Conservation (phyloP, 2,888 invertebrate genomes). For the Minunthozetes semirufus region DNA sequence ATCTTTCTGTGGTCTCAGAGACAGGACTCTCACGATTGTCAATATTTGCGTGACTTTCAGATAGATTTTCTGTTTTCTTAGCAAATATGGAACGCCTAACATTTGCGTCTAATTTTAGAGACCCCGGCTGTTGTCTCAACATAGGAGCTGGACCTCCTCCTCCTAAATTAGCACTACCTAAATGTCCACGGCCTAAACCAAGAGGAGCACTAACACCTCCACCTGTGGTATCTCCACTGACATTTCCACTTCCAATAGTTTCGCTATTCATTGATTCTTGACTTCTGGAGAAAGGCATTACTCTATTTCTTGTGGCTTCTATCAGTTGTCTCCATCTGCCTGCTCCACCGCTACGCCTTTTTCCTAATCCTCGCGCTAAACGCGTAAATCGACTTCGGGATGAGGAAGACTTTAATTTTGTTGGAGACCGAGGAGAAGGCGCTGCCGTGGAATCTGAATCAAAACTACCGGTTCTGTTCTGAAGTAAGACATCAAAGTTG, state of each 20-base stretch:
- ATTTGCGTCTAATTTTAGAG: constrained; percentile 30
- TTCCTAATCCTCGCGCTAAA: constrained; percentile 46
- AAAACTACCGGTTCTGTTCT: constrained; percentile 30
- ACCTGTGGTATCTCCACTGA: background rate
- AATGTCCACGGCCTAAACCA: background rate
- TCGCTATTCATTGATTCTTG: constrained; percentile 37
- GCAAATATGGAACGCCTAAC: constrained; percentile 34
- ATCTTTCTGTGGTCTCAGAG: background rate
- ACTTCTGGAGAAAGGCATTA: constrained; percentile 37
- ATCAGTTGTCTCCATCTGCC: constrained; percentile 41
- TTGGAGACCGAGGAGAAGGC: background rate
- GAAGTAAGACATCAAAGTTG: constrained; percentile 55
- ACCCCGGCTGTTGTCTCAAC: background rate
- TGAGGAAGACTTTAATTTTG: constrained; percentile 38
- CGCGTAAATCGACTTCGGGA: constrained; percentile 45
- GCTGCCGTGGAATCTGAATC: constrained; percentile 26
- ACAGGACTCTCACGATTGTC: background rate
- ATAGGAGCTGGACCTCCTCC: background rate
- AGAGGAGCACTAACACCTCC: background rate
- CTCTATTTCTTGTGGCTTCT: constrained; percentile 41
- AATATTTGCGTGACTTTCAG: constrained; percentile 20
- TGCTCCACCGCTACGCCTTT: constrained; percentile 40
- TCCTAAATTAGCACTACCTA: background rate
- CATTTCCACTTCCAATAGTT: constrained; percentile 17
- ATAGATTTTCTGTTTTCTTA: constrained; percentile 20